phyloP scores from a whole-genome alignment of 1,140 invertebrate species.

The Hetaerina americana region DNA sequence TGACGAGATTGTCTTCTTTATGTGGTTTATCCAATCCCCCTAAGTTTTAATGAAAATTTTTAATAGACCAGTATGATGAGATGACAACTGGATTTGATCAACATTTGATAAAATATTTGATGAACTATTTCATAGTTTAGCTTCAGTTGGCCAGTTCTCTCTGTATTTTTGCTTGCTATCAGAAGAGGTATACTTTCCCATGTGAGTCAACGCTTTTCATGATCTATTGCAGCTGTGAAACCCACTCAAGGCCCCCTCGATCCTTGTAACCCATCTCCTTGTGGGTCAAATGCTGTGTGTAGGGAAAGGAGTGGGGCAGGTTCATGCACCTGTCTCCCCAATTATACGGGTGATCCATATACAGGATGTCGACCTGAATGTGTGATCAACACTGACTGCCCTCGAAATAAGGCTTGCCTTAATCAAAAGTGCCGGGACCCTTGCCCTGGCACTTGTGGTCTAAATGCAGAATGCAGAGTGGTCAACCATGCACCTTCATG shows the following conservation, averaged over 20 bases:
- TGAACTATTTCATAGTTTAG: not conserved
- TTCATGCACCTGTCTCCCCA: conserved; percentile 53
- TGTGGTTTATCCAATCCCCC: not conserved
- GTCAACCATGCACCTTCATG: conserved; percentile 63
- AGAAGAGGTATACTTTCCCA: not conserved
- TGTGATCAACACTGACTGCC: conserved; percentile 57
- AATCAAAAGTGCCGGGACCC: conserved; percentile 64
- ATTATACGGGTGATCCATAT: conserved; percentile 51
- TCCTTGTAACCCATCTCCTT: conserved; percentile 52
- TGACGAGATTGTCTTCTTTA: too few species aligned
- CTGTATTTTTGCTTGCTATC: not conserved
- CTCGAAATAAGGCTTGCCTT: conserved; percentile 51
- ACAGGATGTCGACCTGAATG: conserved; percentile 58
- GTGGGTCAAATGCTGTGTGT: conserved; percentile 57
- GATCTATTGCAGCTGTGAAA: conserved; percentile 7
- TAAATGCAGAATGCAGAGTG: conserved; percentile 56
- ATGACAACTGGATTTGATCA: too few species aligned
- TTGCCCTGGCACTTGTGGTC: conserved; percentile 57
- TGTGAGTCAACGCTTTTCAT: too few species aligned
- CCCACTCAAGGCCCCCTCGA: conserved; percentile 27
- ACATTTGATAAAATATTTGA: too few species aligned
- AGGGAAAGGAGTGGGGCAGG: conserved; percentile 45
- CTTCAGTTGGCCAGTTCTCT: not conserved
- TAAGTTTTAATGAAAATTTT: not conserved
- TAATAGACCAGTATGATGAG: too few species aligned